Percentiles rank a stretch among this genome's conserved stretches.
These are phyloP conservation scores for Steinernema khuongi DNA, from an alignment of 1,140 invertebrate genomes.

Conservation along the genomic window DNA sequence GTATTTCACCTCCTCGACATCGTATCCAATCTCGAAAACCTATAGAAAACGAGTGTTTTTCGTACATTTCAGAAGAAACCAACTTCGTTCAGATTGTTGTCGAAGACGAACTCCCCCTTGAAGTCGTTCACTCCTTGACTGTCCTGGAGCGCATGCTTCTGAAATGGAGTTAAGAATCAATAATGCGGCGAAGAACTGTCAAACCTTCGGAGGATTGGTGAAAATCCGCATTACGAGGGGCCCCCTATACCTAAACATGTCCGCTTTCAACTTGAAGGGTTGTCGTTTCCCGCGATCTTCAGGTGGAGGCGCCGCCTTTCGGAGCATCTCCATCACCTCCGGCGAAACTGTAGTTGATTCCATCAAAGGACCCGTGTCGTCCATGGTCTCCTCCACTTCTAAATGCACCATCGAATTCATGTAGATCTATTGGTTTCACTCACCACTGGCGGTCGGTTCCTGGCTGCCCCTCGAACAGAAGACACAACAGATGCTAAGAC, in stretches of 20 bases:
- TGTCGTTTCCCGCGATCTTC: background rate
- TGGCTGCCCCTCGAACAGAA: background rate
- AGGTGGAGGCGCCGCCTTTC: background rate
- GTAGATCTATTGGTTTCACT: background rate
- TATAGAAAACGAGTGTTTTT: background rate
- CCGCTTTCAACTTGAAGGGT: background rate
- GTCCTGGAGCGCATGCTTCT: background rate
- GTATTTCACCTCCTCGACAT: conserved; percentile 2
- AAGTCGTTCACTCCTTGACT: background rate
- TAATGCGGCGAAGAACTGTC: background rate
- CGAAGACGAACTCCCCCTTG: background rate
- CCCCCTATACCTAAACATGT: background rate
- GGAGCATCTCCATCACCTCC: background rate
- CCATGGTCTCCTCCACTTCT: background rate
- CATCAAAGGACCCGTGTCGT: background rate
- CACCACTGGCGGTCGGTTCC: background rate
- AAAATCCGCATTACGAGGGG: background rate
- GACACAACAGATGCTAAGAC: background rate
- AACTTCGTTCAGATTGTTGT: background rate
- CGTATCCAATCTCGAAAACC: background rate
- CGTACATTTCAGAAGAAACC: background rate
- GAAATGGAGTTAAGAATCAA: background rate
- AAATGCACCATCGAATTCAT: background rate
- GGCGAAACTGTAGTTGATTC: background rate
- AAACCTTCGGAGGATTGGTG: conserved; percentile 7